Evolutionary conservation across 1,140 invertebrate genomes (phyloP), one percentile per base, ranked within the genome.

Genomic region (Thaumetopoea pityocampa): DNA sequence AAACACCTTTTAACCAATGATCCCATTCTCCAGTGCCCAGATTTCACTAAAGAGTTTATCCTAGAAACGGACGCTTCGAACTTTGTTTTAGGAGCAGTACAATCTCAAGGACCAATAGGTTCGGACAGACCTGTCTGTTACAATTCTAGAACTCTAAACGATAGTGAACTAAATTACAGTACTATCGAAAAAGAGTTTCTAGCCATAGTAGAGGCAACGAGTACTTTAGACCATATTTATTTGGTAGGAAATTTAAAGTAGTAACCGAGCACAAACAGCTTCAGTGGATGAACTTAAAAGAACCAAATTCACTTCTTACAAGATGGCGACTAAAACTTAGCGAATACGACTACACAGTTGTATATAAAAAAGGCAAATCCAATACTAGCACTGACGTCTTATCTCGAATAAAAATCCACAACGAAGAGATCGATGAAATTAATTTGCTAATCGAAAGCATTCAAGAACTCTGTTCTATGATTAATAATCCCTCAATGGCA

Each of bases 81-180:
- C 5, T 5, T 29, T 5, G 27, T 8, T 15, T 7, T 29, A 1
- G 27, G 27, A 1, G 24, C 28, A 3, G 23, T 47, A 1, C 14
- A 47, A 22, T 47, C 43, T 6, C 49, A 46, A 28, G 43, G 43
- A 5, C 11, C 37, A 10, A 9, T 42, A 22, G 38, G 38, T 1
- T 33, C 22, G 0, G 50, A 52, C 10, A 52, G 43, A 32, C 42
- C 42, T 12, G 26, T 52, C 9, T 6, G 8, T 3, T 52, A 34
- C 19, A 30, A 28, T 1, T 48, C 37, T 8, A 15, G 45, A 9
- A 48, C 37, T 1, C 19, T 48, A 18, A 48, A 48, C 17, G 27
- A 29, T n/a, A 16, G 27, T 11, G 15, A 29, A 7, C 6, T 29
- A 5, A 29, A 29, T 6, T 29, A 29, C 9, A 29, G 27, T 29